Percentiles rank a stretch among this genome's conserved stretches.
These are phyloP conservation scores for Reinhardtius hippoglossoides DNA, from an alignment of 2,113 vertebrate species.

Conservation along the genomic window DNA sequence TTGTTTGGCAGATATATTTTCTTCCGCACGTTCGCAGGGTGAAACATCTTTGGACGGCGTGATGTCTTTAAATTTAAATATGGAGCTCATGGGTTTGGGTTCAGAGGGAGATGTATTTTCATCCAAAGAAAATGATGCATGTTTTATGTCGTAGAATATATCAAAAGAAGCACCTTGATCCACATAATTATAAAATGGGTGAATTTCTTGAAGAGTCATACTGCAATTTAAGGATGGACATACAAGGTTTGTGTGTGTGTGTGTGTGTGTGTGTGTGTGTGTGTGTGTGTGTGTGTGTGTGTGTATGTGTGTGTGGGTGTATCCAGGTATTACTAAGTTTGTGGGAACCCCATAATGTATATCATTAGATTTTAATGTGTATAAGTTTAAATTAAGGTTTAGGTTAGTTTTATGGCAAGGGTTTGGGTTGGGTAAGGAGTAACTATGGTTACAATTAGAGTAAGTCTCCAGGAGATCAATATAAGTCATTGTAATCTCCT, in stretches of 20 bases:
- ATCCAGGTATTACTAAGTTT: too few relatives aligned
- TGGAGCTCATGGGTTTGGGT: background rate
- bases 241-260: background rate
- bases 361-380: too few relatives aligned
- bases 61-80: background rate
- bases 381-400: too few relatives aligned
- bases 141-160: background rate
- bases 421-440: too few relatives aligned
- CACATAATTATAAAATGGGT: background rate
- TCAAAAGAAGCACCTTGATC: background rate
- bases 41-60: background rate
- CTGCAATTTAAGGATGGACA: background rate
- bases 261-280: background rate
- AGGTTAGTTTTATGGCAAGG: too few relatives aligned
- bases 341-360: too few relatives aligned
- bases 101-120: too few relatives aligned
- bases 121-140: background rate
- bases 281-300: too few relatives aligned
- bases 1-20: background rate
- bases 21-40: background rate
- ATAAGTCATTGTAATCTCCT: too few relatives aligned
- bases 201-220: background rate
- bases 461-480: too few relatives aligned
- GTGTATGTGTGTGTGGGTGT: too few relatives aligned
- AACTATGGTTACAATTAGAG: too few relatives aligned